Evolutionary conservation across 2,113 vertebrate genomes (phyloP).

Genomic region (Sarotherodon lohbergeri): DNA sequence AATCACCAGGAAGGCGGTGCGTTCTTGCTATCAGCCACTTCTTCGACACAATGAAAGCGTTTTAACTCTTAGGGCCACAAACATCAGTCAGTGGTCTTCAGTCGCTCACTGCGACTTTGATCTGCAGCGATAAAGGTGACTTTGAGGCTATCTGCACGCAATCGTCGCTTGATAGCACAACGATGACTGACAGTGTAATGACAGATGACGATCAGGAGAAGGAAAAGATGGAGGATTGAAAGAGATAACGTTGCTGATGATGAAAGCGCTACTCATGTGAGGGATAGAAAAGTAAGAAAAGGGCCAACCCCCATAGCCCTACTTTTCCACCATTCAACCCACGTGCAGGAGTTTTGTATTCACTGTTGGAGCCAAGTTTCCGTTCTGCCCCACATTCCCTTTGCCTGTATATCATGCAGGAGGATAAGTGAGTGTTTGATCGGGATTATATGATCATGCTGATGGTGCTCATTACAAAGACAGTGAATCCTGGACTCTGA

Average conservation of each 20-base stretch:
- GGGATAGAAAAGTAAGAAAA: not conserved
- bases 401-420: not conserved
- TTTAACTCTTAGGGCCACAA: conserved; percentile 3
- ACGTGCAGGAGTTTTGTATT: not conserved
- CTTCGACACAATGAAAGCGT: not conserved
- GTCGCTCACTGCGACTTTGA: conserved; percentile 32
- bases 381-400: not conserved
- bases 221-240: not conserved
- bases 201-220: not conserved
- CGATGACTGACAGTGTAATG: conserved; percentile 12
- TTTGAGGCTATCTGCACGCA: conserved; percentile 16
- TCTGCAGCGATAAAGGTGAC: conserved; percentile 23
- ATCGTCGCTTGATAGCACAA: not conserved
- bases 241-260: not conserved
- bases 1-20: not conserved
- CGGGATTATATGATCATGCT: not conserved
- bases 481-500: not conserved
- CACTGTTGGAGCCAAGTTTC: not conserved
- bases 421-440: not conserved
- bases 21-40: conserved; percentile 20
- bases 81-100: conserved; percentile 13
- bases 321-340: not conserved
- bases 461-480: not conserved
- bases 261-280: not conserved
- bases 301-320: not conserved